Evolutionary conservation across 2,888 invertebrate species (phyloP).

Genomic region (Timema cristinae): DNA sequence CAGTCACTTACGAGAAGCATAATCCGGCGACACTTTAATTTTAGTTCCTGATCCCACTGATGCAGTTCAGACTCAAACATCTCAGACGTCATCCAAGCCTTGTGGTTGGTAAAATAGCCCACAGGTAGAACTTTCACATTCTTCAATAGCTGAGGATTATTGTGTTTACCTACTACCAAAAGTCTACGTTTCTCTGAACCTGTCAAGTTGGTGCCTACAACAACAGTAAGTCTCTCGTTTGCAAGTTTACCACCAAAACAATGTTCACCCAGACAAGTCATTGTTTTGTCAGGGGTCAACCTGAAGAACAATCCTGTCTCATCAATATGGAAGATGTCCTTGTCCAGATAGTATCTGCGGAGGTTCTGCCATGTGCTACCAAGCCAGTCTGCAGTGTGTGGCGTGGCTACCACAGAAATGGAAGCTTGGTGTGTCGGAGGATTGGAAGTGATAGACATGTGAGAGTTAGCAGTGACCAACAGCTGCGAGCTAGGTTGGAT

Average conservation of each 20-base stretch:
- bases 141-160: slow-evolving; percentile 18
- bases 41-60: slow-evolving; percentile 19
- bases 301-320: slow-evolving; percentile 14
- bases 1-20: slow-evolving; percentile 22
- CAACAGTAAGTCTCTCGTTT: slow-evolving; percentile 9
- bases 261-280: slow-evolving; percentile 13
- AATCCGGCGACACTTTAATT: slow-evolving; percentile 22
- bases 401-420: too few species aligned
- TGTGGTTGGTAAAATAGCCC: slow-evolving; percentile 17
- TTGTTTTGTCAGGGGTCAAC: slow-evolving; percentile 11
- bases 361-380: background rate
- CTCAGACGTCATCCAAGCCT: slow-evolving; percentile 18
- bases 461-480: too few species aligned
- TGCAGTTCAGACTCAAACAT: slow-evolving; percentile 15
- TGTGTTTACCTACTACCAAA: slow-evolving; percentile 23
- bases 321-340: slow-evolving; percentile 13
- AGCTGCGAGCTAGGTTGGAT: too few species aligned
- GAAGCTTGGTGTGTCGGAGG: too few species aligned
- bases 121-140: slow-evolving; percentile 16
- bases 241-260: slow-evolving; percentile 13
- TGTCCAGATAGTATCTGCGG: slow-evolving; percentile 3
- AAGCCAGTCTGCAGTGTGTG: slow-evolving; percentile 8
- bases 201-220: slow-evolving; percentile 15
- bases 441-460: too few species aligned
- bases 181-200: slow-evolving; percentile 22